These are phyloP conservation scores for Macrocentrus cingulum DNA, from an alignment of 1,140 invertebrate species.

Conservation along the genomic window DNA sequence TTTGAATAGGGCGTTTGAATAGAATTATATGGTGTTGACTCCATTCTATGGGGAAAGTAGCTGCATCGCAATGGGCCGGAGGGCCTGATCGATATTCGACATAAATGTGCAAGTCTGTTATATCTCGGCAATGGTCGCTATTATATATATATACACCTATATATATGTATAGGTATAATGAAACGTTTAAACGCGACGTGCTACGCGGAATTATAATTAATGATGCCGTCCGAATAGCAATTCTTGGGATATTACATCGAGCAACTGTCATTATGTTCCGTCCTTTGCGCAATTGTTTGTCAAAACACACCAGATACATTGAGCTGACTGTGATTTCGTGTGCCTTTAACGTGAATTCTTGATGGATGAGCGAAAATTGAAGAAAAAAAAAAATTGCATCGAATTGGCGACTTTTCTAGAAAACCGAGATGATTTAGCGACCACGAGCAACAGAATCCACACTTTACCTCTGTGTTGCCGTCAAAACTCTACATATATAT, in stretches of 20 bases:
- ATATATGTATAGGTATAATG: no score
- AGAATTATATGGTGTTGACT: not conserved
- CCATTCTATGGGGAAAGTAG: conserved; percentile 6
- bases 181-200: conserved; percentile 40
- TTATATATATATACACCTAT: conserved; percentile 12
- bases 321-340: no score
- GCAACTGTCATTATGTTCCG: conserved; percentile 37
- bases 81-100: conserved; percentile 41
- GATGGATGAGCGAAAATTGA: no score
- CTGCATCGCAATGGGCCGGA: conserved; percentile 15
- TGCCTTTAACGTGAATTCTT: no score
- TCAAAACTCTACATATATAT: no score
- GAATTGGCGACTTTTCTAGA: no score
- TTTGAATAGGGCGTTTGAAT: conserved; percentile 12
- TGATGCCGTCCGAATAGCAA: conserved; percentile 44
- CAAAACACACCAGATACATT: no score
- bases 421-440: no score
- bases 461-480: no score
- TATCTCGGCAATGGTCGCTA: conserved; percentile 13
- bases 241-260: conserved; percentile 33
- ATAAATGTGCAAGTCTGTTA: conserved; percentile 40
- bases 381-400: no score
- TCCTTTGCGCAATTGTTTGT: not conserved
- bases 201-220: conserved; percentile 48
- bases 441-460: no score